Evolutionary conservation across 2,797 vertebrate species (phyloP), one percentile per base, ranked within the genome.

Genomic region (Cryptoprocta ferox): DNA sequence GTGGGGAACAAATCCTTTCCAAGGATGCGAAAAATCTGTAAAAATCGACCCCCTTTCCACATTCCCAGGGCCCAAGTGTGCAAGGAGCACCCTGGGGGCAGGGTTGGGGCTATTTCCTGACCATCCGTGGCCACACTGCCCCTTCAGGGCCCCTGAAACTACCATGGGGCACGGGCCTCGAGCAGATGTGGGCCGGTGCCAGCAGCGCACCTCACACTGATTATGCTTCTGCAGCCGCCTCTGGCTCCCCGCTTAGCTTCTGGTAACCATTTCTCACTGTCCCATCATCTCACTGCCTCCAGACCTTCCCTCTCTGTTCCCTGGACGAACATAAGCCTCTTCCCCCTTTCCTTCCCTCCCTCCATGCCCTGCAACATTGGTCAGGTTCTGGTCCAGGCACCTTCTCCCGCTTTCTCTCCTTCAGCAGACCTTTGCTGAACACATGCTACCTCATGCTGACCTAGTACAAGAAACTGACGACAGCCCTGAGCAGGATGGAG

Each of bases 1-100:
- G 76, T 89, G 0, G 0, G 42, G 95, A n/a, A 42, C 97, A 98
- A 91, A 53, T 91, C 82, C n/a, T 97, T 98, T 84, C 76, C 85
- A 37, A n/a, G 96, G 83, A 96, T 82, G 96, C 14, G 82, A 94
- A 97, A 93, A 94, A 95, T 95, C 70, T 12, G 14, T 82, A 97
- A 97, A 97, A 97, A 95, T 1, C 32, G 26, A 88, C 89, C 97
- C 10, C 50, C 96, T 96, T 93, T 59, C 91, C 79, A 91, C 0
- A 32, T 10, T 86, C 76, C 45, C 0, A 39, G 96, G 83, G 94
- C 32, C 95, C 97, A 97, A 53, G 28, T 0, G 0, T 63, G 94
- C 94, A 97, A 94, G 68, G 76, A 96, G 85, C 81, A 97, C 65
- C 78, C 88, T 0, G 81, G 68, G 91, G 75, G 78, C 30, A 88